A percentile compares a stretch with the other conserved stretches of the same genome.
These are phyloP conservation scores for Diphyllodes magnificus DNA, from an alignment of 2,113 vertebrate genomes.

Conservation along the genomic window DNA sequence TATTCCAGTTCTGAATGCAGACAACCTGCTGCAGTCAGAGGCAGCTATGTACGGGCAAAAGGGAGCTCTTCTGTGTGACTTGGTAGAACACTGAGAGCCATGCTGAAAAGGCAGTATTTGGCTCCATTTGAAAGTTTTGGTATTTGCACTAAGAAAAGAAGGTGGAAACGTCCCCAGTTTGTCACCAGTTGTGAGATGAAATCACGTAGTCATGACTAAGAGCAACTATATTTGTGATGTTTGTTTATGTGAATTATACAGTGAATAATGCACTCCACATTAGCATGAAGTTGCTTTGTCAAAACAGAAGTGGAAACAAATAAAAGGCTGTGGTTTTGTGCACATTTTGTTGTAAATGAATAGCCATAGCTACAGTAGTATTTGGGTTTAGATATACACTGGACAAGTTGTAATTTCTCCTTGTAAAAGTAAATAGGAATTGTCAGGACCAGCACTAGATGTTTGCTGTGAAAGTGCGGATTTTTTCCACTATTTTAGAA, in stretches of 20 bases:
- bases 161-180: not conserved
- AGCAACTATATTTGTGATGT: not conserved
- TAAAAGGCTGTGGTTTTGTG: not conserved
- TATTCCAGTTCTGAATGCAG: not conserved
- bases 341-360: not conserved
- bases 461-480: not conserved
- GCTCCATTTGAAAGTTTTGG: not conserved
- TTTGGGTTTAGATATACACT: not conserved
- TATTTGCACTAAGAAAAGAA: not conserved
- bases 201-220: not conserved
- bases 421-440: not conserved
- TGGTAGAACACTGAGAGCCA: not conserved
- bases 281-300: not conserved
- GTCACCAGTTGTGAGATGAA: not conserved
- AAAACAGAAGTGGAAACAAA: not conserved
- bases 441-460: not conserved
- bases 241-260: not conserved
- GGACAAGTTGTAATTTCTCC: not conserved
- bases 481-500: not conserved
- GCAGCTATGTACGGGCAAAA: rapidly evolving
- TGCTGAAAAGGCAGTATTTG: not conserved
- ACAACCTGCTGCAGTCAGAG: not conserved
- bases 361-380: not conserved
- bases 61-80: not conserved
- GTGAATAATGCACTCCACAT: not conserved